Evolutionary conservation across 2,113 vertebrate species (phyloP).

Genomic region (Chiloscyllium plagiosum): DNA sequence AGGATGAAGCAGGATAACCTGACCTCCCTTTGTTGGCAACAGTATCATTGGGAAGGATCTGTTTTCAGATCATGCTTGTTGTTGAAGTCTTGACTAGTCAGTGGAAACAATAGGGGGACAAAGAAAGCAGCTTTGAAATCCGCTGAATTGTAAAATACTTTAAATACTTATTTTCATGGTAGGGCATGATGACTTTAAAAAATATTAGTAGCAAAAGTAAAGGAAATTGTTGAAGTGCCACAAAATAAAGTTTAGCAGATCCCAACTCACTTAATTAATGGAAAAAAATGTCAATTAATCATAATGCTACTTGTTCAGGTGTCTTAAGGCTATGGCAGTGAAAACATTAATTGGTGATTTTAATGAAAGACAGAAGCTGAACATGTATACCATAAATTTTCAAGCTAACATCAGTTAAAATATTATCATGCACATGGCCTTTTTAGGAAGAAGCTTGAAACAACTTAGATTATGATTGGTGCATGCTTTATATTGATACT

Average conservation of each 20-base stretch:
- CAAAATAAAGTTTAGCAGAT: not conserved
- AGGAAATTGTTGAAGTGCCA: not conserved
- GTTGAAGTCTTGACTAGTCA: not conserved
- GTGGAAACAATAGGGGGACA: not conserved
- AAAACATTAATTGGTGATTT: not conserved
- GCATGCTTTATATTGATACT: not conserved
- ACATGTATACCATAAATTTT: not conserved
- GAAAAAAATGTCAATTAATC: not conserved
- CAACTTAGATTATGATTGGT: not conserved
- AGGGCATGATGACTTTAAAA: not conserved
- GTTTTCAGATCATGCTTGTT: not conserved
- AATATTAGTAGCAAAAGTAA: not conserved
- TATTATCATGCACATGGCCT: not conserved
- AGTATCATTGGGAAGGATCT: not conserved
- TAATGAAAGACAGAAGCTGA: conserved; percentile 6
- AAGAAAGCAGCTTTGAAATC: not conserved
- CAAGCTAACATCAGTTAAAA: not conserved
- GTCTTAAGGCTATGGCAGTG: not conserved
- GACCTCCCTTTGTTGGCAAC: not conserved
- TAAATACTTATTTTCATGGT: not conserved
- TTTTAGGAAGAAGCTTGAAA: not conserved
- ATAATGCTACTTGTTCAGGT: conserved; percentile 9
- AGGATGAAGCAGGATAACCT: not conserved
- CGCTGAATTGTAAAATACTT: conserved; percentile 5
- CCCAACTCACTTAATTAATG: conserved; percentile 17